Evolutionary conservation across 2,113 vertebrate species (phyloP).

Genomic region (Onychostoma macrolepis): DNA sequence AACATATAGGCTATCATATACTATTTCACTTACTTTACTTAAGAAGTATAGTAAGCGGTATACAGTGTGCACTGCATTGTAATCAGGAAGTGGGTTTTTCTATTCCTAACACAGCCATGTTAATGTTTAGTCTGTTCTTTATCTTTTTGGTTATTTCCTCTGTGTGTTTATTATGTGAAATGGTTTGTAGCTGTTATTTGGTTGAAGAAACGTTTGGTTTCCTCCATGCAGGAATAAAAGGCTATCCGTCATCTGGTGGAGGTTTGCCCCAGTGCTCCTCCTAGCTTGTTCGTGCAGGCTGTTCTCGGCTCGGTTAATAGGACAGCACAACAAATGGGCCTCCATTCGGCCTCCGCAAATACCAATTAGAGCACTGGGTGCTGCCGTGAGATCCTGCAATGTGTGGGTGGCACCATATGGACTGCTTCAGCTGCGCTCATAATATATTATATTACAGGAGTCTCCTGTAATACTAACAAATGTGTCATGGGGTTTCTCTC

Average conservation of each 20-base stretch:
- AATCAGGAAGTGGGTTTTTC: not conserved
- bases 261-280: not conserved
- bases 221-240: constrained; percentile 58
- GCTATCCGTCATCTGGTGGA: constrained; percentile 55
- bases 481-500: constrained; percentile 18
- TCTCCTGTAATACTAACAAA: constrained; percentile 26
- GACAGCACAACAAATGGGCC: constrained; percentile 31
- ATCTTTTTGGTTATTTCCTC: not conserved
- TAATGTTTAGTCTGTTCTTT: not conserved
- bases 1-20: too few species aligned
- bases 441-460: constrained; percentile 27
- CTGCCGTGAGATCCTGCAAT: constrained; percentile 16
- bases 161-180: not conserved
- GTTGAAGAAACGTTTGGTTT: constrained; percentile 17
- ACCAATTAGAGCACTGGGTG: constrained; percentile 29
- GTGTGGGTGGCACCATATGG: constrained; percentile 48
- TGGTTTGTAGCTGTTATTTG: constrained; percentile 17
- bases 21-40: too few species aligned
- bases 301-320: constrained; percentile 10
- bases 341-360: constrained; percentile 18
- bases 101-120: not conserved
- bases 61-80: not conserved
- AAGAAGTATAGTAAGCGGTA: too few species aligned
- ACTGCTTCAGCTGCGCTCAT: not conserved
- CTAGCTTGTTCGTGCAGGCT: not conserved